Evolutionary conservation across 2,113 vertebrate genomes (phyloP), one percentile per base, ranked within the genome.

Genomic region (Craseonycteris thonglongyai): DNA sequence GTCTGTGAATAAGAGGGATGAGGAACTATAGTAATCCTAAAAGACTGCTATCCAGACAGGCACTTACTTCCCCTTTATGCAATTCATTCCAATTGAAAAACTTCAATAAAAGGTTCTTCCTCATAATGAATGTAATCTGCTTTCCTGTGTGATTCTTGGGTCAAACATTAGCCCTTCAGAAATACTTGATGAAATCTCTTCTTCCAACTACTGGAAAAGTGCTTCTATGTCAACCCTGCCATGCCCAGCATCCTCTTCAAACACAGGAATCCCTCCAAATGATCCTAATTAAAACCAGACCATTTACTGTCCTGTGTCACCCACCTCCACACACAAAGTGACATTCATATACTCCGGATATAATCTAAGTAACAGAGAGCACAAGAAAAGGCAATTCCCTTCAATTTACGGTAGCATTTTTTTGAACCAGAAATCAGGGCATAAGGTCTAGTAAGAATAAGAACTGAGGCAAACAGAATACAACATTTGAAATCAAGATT

Each of bases 1-100:
- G 71, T 40, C 18, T 15, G 45, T 35, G 30, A n/a, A 28, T 8
- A 6, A 11, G 58, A 7, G 16, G 38, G 85, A 12, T 0, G 0
- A 3, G 7, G 28, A 22, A 15, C 2, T 0, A 0, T 18, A 35
- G 68, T 8, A 0, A 0, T 35, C 82, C 12, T 22, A 15, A 7
- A 6, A 9, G 19, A 54, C 3, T 2, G 54, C 35, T 4, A 12
- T 14, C 7, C 13, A 40, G 47, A 2, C 2, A 9, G 10, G 24
- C 2, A 1, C 38, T 42, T 5, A 19, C 59, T 22, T 22, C 65
- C 26, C 26, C 56, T 40, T 9, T 7, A 22, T 3, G 6, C 47
- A 6, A 7, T 15, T 42, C 59, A 7, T 63, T 58, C 14, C 1
- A 13, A n/a, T 10, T 42, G 47, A 47, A 61, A 51, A 49, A 28